A percentile compares a stretch with the other conserved stretches of the same genome.
phyloP scores from a whole-genome alignment of 2,113 vertebrate species.

The Mesoclemmys tuberculata region DNA sequence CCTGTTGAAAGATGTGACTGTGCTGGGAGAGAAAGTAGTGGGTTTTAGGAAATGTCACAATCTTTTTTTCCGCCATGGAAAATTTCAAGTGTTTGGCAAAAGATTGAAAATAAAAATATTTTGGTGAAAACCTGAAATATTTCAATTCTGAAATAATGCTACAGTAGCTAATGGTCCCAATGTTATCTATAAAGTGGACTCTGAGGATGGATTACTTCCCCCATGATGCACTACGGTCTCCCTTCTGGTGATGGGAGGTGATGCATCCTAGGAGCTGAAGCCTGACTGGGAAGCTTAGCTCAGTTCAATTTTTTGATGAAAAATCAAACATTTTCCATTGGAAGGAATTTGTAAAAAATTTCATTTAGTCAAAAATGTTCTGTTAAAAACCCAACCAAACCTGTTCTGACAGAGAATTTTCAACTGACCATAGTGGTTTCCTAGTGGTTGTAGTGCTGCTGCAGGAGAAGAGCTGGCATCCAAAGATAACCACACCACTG shows the following conservation, averaged over 20 bases:
- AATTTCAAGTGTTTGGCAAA: background rate
- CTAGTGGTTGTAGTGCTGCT: background rate
- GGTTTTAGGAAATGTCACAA: background rate
- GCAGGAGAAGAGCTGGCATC: background rate
- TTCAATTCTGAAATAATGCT: background rate
- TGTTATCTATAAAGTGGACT: background rate
- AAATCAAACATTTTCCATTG: background rate
- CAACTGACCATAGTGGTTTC: background rate
- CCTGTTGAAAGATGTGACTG: background rate
- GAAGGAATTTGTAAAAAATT: background rate
- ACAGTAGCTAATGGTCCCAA: background rate
- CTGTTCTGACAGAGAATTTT: background rate
- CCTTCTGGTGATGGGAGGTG: background rate
- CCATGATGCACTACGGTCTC: background rate
- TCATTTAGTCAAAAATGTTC: background rate
- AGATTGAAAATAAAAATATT: background rate
- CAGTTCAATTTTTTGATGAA: background rate
- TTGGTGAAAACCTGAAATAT: background rate
- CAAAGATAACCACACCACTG: background rate
- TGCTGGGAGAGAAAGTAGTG: background rate
- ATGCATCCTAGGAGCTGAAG: background rate
- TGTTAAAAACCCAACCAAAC: background rate
- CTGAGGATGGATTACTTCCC: background rate
- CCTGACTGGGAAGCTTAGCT: background rate
- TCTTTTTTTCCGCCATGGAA: background rate